Conservation (phyloP, 1,140 invertebrate genomes). For the Ectropis grisescens region DNA sequence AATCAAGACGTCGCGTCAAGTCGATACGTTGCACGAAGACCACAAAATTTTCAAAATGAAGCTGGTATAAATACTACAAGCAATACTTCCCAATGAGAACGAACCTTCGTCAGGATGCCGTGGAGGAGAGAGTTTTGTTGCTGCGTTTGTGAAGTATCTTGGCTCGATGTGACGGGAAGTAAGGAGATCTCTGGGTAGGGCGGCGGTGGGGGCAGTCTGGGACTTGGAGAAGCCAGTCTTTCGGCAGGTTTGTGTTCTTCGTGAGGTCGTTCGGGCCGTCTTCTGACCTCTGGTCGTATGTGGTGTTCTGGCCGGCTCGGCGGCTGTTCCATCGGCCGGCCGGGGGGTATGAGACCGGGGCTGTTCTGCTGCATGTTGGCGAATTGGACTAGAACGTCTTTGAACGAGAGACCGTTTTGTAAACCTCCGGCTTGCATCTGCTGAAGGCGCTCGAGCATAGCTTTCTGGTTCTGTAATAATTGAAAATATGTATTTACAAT, state of each 20-base stretch:
- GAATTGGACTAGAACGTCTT: constrained; percentile 83
- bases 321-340: constrained; percentile 34
- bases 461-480: constrained; percentile 53
- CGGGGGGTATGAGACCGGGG: constrained; percentile 31
- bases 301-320: constrained; percentile 36
- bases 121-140: constrained; percentile 78
- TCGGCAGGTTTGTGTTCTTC: constrained; percentile 40
- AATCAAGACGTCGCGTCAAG: no score
- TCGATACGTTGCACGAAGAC: no score
- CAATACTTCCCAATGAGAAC: no score
- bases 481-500: constrained; percentile 2
- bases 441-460: constrained; percentile 52
- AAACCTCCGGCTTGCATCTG: constrained; percentile 48
- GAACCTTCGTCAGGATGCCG: constrained; percentile 79
- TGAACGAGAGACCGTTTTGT: constrained; percentile 73
- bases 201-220: constrained; percentile 70
- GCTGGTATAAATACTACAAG: no score
- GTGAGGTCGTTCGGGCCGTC: constrained; percentile 26
- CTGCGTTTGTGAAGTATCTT: constrained; percentile 37
- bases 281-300: constrained; percentile 30
- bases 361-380: constrained; percentile 72
- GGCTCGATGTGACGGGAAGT: constrained; percentile 73
- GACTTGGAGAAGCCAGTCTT: constrained; percentile 37
- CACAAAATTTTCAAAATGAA: no score
- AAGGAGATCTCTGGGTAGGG: constrained; percentile 84